Conservation (phyloP, 2,888 invertebrate species). For the Lutraria lutraria region DNA sequence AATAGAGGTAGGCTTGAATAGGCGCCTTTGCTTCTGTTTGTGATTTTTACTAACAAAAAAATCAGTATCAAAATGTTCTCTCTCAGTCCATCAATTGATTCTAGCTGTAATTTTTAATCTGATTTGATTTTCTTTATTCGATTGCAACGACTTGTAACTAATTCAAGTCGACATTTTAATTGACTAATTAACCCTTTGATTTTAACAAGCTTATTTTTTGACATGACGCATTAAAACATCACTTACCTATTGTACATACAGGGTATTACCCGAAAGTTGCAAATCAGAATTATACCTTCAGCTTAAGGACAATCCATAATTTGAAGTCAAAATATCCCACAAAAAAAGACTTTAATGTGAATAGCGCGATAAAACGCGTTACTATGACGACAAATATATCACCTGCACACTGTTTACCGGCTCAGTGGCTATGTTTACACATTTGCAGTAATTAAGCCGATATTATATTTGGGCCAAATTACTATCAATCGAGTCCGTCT, state of each 20-base stretch:
- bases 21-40: no score
- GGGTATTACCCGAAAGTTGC: neutral
- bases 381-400: slow-evolving; percentile 34
- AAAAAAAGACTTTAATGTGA: neutral
- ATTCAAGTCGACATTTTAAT: neutral
- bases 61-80: no score
- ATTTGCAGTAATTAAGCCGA: slow-evolving; percentile 43
- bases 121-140: neutral
- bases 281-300: neutral
- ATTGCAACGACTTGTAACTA: neutral
- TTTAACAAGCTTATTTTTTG: neutral
- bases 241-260: neutral
- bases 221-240: neutral
- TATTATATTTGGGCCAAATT: slow-evolving; percentile 37
- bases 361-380: slow-evolving; percentile 17
- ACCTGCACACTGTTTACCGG: slow-evolving; percentile 35
- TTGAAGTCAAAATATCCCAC: neutral
- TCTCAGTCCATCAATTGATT: no score
- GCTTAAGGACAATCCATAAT: neutral
- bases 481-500: slow-evolving; percentile 14
- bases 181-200: neutral
- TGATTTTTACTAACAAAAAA: no score
- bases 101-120: no score
- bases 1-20: no score
- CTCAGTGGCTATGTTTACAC: slow-evolving; percentile 38